phyloP scores from a whole-genome alignment of 2,797 vertebrate genomes.

The Falco peregrinus region DNA sequence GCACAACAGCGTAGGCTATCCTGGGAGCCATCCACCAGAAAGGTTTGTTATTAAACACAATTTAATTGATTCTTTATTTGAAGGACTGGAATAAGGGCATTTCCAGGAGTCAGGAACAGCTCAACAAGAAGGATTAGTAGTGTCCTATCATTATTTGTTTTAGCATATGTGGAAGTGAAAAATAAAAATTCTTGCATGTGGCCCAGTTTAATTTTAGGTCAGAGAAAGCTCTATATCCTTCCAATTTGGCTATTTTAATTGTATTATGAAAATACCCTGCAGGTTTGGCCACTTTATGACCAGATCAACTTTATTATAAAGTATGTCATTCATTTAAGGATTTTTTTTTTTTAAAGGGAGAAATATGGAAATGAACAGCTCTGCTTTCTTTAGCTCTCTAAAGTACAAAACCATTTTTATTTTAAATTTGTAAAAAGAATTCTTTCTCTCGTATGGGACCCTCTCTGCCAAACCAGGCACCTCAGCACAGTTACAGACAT shows the following conservation, averaged over 20 bases:
- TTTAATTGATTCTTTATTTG: not conserved
- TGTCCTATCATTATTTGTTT: not conserved
- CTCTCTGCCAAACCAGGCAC: not conserved
- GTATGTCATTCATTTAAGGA: not conserved
- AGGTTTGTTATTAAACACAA: not conserved
- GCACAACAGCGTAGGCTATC: not conserved
- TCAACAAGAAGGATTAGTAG: constrained; percentile 16
- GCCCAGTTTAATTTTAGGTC: constrained; percentile 62
- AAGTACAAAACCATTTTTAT: constrained; percentile 1
- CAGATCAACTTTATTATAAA: constrained; percentile 25
- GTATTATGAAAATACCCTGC: constrained; percentile 49
- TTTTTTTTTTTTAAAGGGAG: not conserved
- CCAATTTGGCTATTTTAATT: constrained; percentile 46
- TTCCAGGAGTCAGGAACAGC: not conserved
- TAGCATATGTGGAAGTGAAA: constrained; percentile 10
- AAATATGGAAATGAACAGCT: not conserved
- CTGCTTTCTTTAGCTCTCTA: not conserved
- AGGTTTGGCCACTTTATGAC: constrained; percentile 20
- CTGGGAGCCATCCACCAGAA: not conserved
- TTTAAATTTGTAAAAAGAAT: not conserved
- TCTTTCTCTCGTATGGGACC: not conserved
- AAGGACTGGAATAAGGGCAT: not conserved
- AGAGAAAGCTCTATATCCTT: constrained; percentile 39
- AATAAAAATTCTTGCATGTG: constrained; percentile 38
- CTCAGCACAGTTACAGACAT: not conserved